Conservation (phyloP, 1,140 invertebrate genomes). For the Atopsyche davidsoni region DNA sequence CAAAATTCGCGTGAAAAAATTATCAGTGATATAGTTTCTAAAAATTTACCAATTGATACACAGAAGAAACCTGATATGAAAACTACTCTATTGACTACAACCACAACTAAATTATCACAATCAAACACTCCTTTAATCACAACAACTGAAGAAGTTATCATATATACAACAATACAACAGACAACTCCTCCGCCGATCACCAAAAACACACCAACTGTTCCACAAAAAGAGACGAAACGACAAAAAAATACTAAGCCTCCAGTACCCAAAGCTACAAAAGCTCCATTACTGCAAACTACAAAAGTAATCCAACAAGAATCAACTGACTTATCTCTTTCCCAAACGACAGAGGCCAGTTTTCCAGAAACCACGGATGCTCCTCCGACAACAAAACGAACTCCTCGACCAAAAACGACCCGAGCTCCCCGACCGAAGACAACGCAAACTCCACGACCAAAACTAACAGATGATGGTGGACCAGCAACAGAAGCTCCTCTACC, state of each 20-base stretch:
- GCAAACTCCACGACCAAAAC: too few relatives aligned
- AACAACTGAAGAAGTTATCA: conserved; percentile 15
- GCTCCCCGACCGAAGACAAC: too few relatives aligned
- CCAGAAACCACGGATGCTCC: too few relatives aligned
- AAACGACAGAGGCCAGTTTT: too few relatives aligned
- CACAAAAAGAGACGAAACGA: conserved; percentile 4
- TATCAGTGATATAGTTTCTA: conserved; percentile 5
- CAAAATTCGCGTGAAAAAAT: conserved; percentile 25
- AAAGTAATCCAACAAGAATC: background rate
- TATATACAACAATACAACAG: conserved; percentile 15
- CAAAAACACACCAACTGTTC: background rate
- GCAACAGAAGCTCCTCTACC: too few relatives aligned
- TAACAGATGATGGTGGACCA: too few relatives aligned
- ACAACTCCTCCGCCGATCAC: conserved; percentile 2
- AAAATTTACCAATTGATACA: too few relatives aligned
- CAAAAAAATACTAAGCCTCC: conserved; percentile 6
- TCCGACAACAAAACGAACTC: background rate
- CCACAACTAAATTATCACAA: background rate
- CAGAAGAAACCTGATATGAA: too few relatives aligned
- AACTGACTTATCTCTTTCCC: background rate
- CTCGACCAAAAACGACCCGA: too few relatives aligned
- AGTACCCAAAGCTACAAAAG: background rate
- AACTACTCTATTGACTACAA: background rate
- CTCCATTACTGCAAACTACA: conserved; percentile 6
- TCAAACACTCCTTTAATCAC: background rate